These are phyloP conservation scores for Sorex araneus DNA, from an alignment of 2,113 vertebrate species.

Conservation along the genomic window DNA sequence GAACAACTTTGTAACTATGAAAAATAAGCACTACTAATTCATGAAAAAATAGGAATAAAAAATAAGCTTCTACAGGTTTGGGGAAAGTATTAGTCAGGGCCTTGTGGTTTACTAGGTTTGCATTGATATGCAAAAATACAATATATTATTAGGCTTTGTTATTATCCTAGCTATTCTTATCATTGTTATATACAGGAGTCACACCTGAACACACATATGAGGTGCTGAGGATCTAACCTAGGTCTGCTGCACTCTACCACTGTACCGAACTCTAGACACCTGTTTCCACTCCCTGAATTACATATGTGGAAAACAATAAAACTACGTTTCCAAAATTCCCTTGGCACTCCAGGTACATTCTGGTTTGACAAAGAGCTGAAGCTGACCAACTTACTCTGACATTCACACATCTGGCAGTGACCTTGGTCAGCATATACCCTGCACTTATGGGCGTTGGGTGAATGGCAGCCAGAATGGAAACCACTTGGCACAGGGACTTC, in stretches of 20 bases:
- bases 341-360: neutral
- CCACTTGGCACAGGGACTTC: accelerated
- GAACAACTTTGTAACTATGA: too few relatives aligned
- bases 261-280: neutral
- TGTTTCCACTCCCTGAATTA: neutral
- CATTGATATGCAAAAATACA: too few relatives aligned
- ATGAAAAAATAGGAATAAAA: too few relatives aligned
- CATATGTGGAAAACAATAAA: neutral
- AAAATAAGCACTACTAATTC: too few relatives aligned
- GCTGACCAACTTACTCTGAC: neutral
- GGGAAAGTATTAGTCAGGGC: neutral
- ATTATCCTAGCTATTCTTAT: neutral
- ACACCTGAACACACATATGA: too few relatives aligned
- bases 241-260: too few relatives aligned
- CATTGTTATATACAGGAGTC: neutral
- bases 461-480: accelerated
- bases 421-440: neutral
- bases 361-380: neutral
- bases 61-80: too few relatives aligned
- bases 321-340: conserved; percentile 2
- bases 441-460: neutral
- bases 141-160: neutral
- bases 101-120: too few relatives aligned
- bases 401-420: neutral
- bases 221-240: too few relatives aligned